A percentile compares a stretch with the other conserved stretches of the same genome.
Conservation (phyloP, 2,113 vertebrate species). For the Nycticryphes semicollaris region DNA sequence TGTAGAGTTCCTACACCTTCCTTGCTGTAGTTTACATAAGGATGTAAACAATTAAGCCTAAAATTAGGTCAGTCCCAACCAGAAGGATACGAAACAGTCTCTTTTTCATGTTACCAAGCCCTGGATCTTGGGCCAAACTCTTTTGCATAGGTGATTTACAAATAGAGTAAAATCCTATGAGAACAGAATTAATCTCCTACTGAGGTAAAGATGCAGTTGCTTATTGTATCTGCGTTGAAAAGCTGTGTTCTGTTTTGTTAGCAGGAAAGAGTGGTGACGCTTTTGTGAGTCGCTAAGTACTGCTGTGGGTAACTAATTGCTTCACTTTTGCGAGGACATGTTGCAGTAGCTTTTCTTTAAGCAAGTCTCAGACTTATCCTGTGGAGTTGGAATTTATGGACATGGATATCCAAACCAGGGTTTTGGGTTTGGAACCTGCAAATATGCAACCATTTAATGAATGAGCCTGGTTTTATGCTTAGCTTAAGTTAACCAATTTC, state of each 20-base stretch:
- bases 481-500: neutral
- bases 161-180: neutral
- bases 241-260: neutral
- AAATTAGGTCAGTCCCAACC: neutral
- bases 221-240: neutral
- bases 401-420: neutral
- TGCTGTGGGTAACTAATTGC: neutral
- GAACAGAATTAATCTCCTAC: neutral
- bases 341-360: neutral
- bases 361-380: neutral
- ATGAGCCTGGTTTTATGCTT: neutral
- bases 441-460: neutral
- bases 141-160: neutral
- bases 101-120: neutral
- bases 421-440: neutral
- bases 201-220: neutral
- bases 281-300: neutral
- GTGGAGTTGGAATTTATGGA: neutral
- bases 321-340: neutral
- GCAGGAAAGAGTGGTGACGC: neutral
- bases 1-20: neutral
- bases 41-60: neutral
- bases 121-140: neutral
- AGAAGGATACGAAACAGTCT: neutral
- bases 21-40: neutral